A percentile compares a stretch with the other conserved stretches of the same genome.
These are phyloP conservation scores for Pollenia amentaria DNA, from an alignment of 2,888 invertebrate species.

Conservation along the genomic window DNA sequence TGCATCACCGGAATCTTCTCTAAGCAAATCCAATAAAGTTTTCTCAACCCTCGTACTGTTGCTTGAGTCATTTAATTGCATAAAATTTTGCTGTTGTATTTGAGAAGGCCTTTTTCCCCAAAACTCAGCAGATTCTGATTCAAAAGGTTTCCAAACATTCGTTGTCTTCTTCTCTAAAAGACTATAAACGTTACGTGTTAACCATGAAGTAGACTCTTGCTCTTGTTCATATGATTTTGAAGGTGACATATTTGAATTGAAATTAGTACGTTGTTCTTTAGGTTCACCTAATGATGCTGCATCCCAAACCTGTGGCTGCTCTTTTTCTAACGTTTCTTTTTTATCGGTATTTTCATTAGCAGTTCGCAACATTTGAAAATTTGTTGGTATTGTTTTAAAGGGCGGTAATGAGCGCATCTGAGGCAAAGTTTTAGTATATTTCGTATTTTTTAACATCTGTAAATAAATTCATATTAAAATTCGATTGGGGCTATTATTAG, in stretches of 20 bases:
- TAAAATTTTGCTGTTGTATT: background rate
- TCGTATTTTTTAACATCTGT: slow-evolving; percentile 81
- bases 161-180: slow-evolving; percentile 62
- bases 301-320: background rate
- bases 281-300: slow-evolving; percentile 44
- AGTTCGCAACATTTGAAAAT: slow-evolving; percentile 33
- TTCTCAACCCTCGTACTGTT: slow-evolving; percentile 64
- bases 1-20: slow-evolving; percentile 75
- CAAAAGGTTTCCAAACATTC: slow-evolving; percentile 80
- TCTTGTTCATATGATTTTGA: background rate
- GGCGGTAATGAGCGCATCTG: slow-evolving; percentile 80
- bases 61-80: background rate
- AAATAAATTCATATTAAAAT: slow-evolving; percentile 12
- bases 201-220: slow-evolving; percentile 6
- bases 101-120: slow-evolving; percentile 76
- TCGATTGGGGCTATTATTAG: no score
- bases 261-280: slow-evolving; percentile 73
- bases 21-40: slow-evolving; percentile 79
- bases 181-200: slow-evolving; percentile 55
- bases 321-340: slow-evolving; percentile 14
- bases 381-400: slow-evolving; percentile 53
- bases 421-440: slow-evolving; percentile 80
- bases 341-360: background rate
- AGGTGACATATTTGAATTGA: slow-evolving; percentile 22
- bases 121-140: slow-evolving; percentile 79